Base-by-base conservation (phyloP, 37 sponge, comb jelly and placozoan genomes). In the Cliona cf. orientalis region DNA sequence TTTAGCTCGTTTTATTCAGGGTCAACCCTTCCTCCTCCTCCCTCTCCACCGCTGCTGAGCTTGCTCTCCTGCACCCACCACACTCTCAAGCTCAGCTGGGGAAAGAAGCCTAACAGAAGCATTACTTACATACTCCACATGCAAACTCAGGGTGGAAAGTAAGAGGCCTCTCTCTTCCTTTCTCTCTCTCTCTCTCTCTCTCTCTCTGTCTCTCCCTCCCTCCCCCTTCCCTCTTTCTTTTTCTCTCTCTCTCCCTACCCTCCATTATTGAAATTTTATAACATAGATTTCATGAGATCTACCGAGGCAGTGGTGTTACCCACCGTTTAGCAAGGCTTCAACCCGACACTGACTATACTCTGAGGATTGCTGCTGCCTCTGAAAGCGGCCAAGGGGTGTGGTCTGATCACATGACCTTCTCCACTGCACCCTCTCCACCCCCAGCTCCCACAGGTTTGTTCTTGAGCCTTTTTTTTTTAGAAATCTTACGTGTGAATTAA, bases 381-480 rank as follows among this genome's bases (percentile, higher is more conserved):
- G 86, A 86, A 37, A 71, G 85, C 46, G 94, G 91, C 6, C 74
- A 77, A 40, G 86, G 94, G 17, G 79, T 35, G 7, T 93, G 94
- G 94, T 69, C 87, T 43, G 62, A 65, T 14, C 41, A 12, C 17
- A 40, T 49, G 39, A 72, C 63, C 42, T 93, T 80, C 63, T 29
- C 40, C 32, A 93, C 94, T 32, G 55, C 87, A 49, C 82, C 79
- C 14, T 14, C 49, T 1, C 74, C 75, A 11, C 94, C 94, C 7
- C 46, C 21, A 25, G 31, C 91, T 14, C 91, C 90, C 17, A 70
- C 38, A 14, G 83, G 92, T 89, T 14, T 31, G 55, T 34, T 32
- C 42, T 42, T 42, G 33, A 32, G 2, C 25, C 37, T 35, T 25
- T 0, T 46, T 46, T 5, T 49, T 49, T 49, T 9, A 14, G 14